These are phyloP conservation scores for Chelidonichthys spinosus DNA, from an alignment of 2,797 vertebrate species.

Conservation along the genomic window DNA sequence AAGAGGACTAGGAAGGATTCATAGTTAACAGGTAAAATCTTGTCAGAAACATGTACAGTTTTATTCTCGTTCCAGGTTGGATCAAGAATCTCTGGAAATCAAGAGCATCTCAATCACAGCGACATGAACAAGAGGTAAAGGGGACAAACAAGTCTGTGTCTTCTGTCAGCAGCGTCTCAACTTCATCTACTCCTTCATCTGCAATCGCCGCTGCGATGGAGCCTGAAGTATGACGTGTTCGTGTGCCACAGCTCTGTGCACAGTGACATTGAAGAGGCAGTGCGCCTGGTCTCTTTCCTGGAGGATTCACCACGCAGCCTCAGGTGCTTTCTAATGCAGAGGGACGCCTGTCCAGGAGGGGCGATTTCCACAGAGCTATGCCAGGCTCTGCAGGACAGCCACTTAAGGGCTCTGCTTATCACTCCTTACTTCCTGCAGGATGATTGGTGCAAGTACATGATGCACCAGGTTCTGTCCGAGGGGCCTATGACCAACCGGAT, in stretches of 20 bases:
- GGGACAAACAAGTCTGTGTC: background rate
- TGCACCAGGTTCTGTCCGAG: conserved; percentile 89
- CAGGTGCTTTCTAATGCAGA: conserved; percentile 89
- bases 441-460: conserved; percentile 91
- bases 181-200: conserved; percentile 12
- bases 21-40: background rate
- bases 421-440: conserved; percentile 88
- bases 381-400: conserved; percentile 84
- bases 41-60: background rate
- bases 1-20: background rate
- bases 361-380: conserved; percentile 87
- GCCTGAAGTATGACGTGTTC: conserved; percentile 85
- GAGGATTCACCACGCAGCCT: conserved; percentile 80
- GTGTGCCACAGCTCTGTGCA: conserved; percentile 89
- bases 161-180: background rate
- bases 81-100: conserved; percentile 64
- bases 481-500: conserved; percentile 84
- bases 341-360: conserved; percentile 81
- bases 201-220: conserved; percentile 77
- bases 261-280: conserved; percentile 75
- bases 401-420: conserved; percentile 89
- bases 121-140: conserved; percentile 21
- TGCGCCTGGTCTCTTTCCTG: conserved; percentile 85
- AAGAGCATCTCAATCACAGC: conserved; percentile 26
- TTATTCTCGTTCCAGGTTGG: conserved; percentile 65